phyloP scores from a whole-genome alignment of 1,140 invertebrate species.

The Adoxophyes honmai region DNA sequence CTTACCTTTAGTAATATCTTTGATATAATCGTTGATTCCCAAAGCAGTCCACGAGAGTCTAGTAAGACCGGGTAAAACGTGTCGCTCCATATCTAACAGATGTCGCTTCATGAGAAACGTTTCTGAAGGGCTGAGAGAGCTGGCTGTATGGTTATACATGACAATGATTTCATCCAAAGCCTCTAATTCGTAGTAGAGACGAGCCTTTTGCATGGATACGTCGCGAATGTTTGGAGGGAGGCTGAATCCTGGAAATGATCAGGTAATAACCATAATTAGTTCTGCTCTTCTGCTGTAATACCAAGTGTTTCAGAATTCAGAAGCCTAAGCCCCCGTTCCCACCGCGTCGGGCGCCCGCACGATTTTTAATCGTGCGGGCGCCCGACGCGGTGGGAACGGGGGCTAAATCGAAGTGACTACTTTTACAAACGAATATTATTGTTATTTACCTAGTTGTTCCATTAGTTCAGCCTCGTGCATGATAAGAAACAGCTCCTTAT shows the following conservation, averaged over 20 bases:
- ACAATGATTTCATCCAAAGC: constrained; percentile 77
- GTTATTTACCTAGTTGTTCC: constrained; percentile 79
- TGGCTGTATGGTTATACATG: constrained; percentile 79
- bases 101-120: constrained; percentile 82
- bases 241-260: constrained; percentile 77
- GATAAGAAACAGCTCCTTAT: constrained; percentile 82
- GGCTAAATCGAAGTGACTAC: too few relatives aligned
- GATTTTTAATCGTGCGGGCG: too few relatives aligned
- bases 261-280: constrained; percentile 1
- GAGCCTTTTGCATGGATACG: constrained; percentile 83
- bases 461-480: constrained; percentile 87
- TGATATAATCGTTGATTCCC: constrained; percentile 85
- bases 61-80: constrained; percentile 87
- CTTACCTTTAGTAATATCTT: constrained; percentile 66
- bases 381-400: too few relatives aligned
- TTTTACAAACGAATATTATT: too few relatives aligned
- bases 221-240: constrained; percentile 83
- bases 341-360: too few relatives aligned
- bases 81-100: constrained; percentile 85
- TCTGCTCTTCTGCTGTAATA: too few relatives aligned
- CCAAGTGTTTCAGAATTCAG: too few relatives aligned
- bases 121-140: constrained; percentile 80
- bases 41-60: constrained; percentile 91
- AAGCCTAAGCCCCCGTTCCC: too few relatives aligned
- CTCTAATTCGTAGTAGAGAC: constrained; percentile 81